Conservation (phyloP, 2,888 invertebrate species). For the Epistrophella euchroma region DNA sequence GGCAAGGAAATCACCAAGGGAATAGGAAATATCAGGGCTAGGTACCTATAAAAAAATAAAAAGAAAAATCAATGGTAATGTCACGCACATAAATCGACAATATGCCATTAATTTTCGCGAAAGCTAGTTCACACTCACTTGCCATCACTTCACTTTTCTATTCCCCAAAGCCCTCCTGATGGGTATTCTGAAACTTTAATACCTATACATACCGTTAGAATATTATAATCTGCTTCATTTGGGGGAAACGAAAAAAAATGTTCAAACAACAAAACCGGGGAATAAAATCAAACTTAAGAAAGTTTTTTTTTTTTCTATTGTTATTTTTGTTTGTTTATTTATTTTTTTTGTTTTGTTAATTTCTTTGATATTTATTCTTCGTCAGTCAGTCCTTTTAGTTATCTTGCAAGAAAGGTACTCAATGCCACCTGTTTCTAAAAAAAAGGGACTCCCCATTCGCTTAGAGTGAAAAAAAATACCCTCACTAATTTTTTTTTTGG, state of each 20-base stretch:
- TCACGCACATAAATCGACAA: conserved; percentile 78
- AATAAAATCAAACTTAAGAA: conserved; percentile 54
- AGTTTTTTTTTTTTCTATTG: conserved; percentile 34
- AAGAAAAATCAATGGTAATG: conserved; percentile 72
- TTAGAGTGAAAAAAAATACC: not conserved
- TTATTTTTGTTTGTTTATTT: not conserved
- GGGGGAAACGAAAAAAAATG: not conserved
- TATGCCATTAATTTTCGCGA: conserved; percentile 77
- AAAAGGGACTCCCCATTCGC: not conserved
- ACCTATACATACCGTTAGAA: not conserved
- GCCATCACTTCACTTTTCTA: not conserved
- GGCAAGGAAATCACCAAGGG: conserved; percentile 33
- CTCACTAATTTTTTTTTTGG: not conserved
- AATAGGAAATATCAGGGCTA: conserved; percentile 21
- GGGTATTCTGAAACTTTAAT: conserved; percentile 21
- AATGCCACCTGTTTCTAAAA: conserved; percentile 70
- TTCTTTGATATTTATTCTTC: conserved; percentile 10
- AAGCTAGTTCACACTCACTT: conserved; percentile 47
- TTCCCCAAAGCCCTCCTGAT: not conserved
- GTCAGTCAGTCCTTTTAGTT: conserved; percentile 39
- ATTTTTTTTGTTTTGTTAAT: conserved; percentile 19
- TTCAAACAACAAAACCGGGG: conserved; percentile 11
- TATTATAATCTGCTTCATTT: not conserved
- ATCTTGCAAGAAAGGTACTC: conserved; percentile 37
- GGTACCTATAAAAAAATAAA: conserved; percentile 25